A percentile compares a stretch with the other conserved stretches of the same genome.
Evolutionary conservation across 2,888 invertebrate species (phyloP).

Genomic region (Linnaemya vulpina): DNA sequence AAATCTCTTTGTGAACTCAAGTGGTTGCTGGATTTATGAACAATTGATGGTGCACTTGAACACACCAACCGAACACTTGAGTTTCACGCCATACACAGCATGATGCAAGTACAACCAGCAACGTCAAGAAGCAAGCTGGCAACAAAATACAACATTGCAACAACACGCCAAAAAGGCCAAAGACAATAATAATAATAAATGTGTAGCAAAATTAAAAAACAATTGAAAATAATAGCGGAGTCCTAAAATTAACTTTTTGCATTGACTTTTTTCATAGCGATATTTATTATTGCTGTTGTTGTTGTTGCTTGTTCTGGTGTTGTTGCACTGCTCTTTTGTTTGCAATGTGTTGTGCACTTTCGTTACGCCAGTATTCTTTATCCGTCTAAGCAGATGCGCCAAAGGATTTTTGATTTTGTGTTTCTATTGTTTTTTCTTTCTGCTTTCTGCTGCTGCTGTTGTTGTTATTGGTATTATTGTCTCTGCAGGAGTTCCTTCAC

Average conservation of each 20-base stretch:
- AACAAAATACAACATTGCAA: background rate
- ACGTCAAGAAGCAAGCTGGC: background rate
- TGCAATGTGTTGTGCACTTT: conserved; percentile 54
- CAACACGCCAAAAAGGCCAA: background rate
- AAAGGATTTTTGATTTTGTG: conserved; percentile 57
- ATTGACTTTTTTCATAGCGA: conserved; percentile 61
- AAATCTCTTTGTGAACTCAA: conserved; percentile 61
- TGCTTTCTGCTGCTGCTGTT: background rate
- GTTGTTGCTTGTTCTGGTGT: conserved; percentile 8
- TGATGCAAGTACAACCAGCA: conserved; percentile 37
- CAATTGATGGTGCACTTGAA: conserved; percentile 56
- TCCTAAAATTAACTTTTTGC: conserved; percentile 22
- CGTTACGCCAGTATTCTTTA: conserved; percentile 61
- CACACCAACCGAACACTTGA: conserved; percentile 66
- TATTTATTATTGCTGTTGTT: background rate
- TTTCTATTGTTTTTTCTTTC: conserved; percentile 11
- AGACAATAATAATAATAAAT: conserved; percentile 4
- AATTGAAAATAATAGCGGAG: conserved; percentile 27
- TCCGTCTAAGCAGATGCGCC: conserved; percentile 64
- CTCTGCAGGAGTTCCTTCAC: conserved; percentile 2
- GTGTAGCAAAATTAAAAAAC: conserved; percentile 10
- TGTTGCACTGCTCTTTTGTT: conserved; percentile 47
- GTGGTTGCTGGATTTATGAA: conserved; percentile 64
- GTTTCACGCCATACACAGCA: conserved; percentile 66
- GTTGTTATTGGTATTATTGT: conserved; percentile 2